These are phyloP conservation scores for Lagopus leucura DNA, from an alignment of 2,113 vertebrate species.

Conservation along the genomic window DNA sequence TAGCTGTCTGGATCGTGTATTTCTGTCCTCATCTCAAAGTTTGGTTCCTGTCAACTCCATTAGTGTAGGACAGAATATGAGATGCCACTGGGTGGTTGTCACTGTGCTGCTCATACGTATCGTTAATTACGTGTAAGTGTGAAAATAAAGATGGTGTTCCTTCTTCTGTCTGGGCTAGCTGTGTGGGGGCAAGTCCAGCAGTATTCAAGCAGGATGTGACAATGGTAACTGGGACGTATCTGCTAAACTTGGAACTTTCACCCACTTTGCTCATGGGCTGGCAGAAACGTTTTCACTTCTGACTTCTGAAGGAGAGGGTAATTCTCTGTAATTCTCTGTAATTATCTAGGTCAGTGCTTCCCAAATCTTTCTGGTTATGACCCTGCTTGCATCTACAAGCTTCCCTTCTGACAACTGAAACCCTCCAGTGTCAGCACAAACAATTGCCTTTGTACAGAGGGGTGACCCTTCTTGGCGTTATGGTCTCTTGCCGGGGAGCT, in stretches of 20 bases:
- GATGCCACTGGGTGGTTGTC: not conserved
- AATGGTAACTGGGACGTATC: not conserved
- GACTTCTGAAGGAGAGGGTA: not conserved
- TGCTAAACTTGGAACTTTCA: constrained; percentile 1
- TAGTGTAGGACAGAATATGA: not conserved
- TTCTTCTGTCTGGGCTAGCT: not conserved
- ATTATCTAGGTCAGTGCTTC: constrained; percentile 52
- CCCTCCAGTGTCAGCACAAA: not conserved
- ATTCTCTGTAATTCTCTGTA: not conserved
- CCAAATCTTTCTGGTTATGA: constrained; percentile 10
- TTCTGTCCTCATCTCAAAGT: not conserved
- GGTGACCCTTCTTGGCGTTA: constrained; percentile 11
- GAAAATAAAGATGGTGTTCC: not conserved
- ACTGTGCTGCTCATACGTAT: not conserved
- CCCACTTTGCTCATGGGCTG: not conserved
- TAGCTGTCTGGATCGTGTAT: not conserved
- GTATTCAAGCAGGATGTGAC: not conserved
- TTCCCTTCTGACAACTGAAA: constrained; percentile 31
- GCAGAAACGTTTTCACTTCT: not conserved
- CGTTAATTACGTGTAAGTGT: not conserved
- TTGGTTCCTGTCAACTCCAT: not conserved
- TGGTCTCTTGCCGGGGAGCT: not conserved
- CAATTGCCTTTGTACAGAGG: constrained; percentile 18
- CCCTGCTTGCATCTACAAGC: constrained; percentile 11
- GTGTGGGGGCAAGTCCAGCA: not conserved